phyloP scores from a whole-genome alignment of 2,888 invertebrate genomes.

The Heteropelma amictum region DNA sequence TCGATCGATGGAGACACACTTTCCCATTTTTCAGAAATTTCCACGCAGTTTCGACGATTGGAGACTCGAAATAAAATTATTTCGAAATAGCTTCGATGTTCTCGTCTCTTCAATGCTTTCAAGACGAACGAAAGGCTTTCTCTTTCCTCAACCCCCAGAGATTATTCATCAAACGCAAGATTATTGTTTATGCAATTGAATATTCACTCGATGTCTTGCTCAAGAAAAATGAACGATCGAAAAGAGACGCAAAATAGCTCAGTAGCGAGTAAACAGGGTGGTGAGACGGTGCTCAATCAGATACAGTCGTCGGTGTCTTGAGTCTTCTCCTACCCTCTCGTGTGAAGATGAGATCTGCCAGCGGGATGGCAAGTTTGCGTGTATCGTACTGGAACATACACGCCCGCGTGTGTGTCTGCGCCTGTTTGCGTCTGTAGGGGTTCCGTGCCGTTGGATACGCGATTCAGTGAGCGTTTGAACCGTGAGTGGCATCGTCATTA shows the following conservation, averaged over 20 bases:
- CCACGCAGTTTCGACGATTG: too few relatives aligned
- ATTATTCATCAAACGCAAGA: background rate
- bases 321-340: background rate
- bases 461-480: slow-evolving; percentile 27
- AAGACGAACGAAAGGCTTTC: too few relatives aligned
- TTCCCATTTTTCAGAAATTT: too few relatives aligned
- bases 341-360: background rate
- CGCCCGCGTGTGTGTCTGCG: background rate
- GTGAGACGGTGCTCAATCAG: slow-evolving; percentile 26
- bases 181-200: too few relatives aligned
- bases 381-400: too few relatives aligned
- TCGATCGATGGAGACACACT: too few relatives aligned
- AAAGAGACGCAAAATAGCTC: slow-evolving; percentile 2
- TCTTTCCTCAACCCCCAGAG: too few relatives aligned
- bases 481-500: slow-evolving; percentile 39
- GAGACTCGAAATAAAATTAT: too few relatives aligned
- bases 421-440: background rate
- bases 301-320: slow-evolving; percentile 8
- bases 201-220: background rate
- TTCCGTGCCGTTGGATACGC: background rate
- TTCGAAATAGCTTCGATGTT: too few relatives aligned
- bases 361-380: too few relatives aligned
- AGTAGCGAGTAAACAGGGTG: slow-evolving; percentile 22
- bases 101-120: too few relatives aligned
- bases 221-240: background rate